Conservation (phyloP, 2,113 vertebrate species). For the Forbesichthys agassizii region DNA sequence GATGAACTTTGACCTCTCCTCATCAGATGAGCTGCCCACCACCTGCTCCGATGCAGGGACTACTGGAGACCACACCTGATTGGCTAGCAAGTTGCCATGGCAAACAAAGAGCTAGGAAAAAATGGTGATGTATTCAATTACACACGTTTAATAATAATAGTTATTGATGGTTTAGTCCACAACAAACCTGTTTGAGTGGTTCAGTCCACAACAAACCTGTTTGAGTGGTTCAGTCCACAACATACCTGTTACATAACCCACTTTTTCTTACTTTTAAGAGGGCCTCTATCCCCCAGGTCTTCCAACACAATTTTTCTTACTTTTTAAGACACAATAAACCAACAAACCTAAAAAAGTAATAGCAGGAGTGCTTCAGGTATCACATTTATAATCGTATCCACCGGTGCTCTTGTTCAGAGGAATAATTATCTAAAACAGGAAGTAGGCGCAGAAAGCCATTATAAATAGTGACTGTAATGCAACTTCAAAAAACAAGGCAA, state of each 20-base stretch:
- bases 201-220: not conserved
- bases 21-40: slow-evolving; percentile 43
- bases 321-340: not conserved
- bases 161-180: too few species aligned
- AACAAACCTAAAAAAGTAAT: not conserved
- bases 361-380: too few species aligned
- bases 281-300: too few species aligned
- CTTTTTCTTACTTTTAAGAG: too few species aligned
- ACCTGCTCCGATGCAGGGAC: slow-evolving; percentile 71
- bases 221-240: not conserved
- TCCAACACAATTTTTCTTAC: too few species aligned
- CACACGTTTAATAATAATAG: not conserved
- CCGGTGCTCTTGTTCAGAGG: too few species aligned
- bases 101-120: slow-evolving; percentile 69
- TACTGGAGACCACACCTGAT: slow-evolving; percentile 72
- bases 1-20: slow-evolving; percentile 70
- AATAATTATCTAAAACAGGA: too few species aligned
- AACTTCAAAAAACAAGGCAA: too few species aligned
- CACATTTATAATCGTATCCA: too few species aligned
- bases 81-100: slow-evolving; percentile 73
- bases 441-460: too few species aligned
- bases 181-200: slow-evolving; percentile 8
- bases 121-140: not conserved
- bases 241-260: too few species aligned
- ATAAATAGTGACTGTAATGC: too few species aligned